Evolutionary conservation across 2,888 invertebrate species (phyloP).

Genomic region (Protodeltote pygarga): DNA sequence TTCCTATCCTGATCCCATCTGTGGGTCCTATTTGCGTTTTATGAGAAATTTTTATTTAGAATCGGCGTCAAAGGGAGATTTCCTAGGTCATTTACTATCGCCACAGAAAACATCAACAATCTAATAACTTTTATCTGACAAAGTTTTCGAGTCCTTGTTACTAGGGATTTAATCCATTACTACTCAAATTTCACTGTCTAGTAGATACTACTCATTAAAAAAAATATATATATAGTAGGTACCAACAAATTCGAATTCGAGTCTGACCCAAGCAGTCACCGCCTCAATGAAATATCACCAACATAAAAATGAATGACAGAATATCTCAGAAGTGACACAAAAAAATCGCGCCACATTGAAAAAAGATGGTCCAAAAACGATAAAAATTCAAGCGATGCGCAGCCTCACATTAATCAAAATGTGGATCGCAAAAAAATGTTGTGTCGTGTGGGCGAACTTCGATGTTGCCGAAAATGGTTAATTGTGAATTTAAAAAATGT

Average conservation of each 20-base stretch:
- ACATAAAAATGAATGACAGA: slow-evolving; percentile 52
- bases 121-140: no score
- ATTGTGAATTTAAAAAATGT: slow-evolving; percentile 5
- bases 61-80: no score
- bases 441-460: slow-evolving; percentile 66
- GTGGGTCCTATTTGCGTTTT: no score
- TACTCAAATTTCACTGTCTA: no score
- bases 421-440: slow-evolving; percentile 74
- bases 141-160: no score
- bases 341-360: slow-evolving; percentile 56
- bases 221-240: background rate
- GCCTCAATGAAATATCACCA: slow-evolving; percentile 43
- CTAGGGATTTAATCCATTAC: no score
- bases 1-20: no score
- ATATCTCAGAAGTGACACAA: slow-evolving; percentile 49
- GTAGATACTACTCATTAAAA: background rate
- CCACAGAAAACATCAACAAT: no score
- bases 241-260: no score
- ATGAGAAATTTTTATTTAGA: no score
- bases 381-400: slow-evolving; percentile 64
- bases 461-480: slow-evolving; percentile 35
- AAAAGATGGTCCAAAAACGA: slow-evolving; percentile 75
- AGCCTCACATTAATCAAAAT: slow-evolving; percentile 76
- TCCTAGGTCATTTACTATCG: no score
- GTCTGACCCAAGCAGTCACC: slow-evolving; percentile 24